phyloP scores from a whole-genome alignment of 1,140 invertebrate species.

The Probaryconus sp. region DNA sequence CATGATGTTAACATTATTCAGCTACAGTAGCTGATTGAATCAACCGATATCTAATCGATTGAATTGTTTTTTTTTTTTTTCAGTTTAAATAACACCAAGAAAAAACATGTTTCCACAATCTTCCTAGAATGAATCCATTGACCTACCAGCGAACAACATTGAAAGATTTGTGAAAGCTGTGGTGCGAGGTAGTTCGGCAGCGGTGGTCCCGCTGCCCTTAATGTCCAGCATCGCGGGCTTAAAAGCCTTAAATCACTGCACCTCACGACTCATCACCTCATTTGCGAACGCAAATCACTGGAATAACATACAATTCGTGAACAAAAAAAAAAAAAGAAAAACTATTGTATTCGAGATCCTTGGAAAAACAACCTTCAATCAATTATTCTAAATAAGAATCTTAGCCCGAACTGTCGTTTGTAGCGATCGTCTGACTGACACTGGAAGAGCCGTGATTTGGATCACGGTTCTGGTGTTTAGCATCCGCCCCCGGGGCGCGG shows the following conservation, averaged over 20 bases:
- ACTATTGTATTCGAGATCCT: too few relatives aligned
- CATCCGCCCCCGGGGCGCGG: constrained; percentile 36
- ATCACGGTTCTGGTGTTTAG: constrained; percentile 15
- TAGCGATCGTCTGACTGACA: constrained; percentile 47
- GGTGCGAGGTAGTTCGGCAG: constrained; percentile 79
- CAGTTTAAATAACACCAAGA: too few relatives aligned
- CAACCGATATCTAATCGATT: too few relatives aligned
- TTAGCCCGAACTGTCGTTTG: constrained; percentile 5
- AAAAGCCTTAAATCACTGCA: constrained; percentile 55
- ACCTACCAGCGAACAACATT: constrained; percentile 83
- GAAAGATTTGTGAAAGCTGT: constrained; percentile 82
- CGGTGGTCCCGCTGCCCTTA: constrained; percentile 82
- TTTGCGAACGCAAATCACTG: constrained; percentile 23
- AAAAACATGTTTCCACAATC: too few relatives aligned
- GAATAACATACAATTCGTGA: too few relatives aligned
- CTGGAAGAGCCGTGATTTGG: constrained; percentile 48
- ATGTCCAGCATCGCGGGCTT: constrained; percentile 80
- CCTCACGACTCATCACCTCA: constrained; percentile 60
- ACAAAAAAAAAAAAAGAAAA: too few relatives aligned
- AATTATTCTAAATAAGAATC: too few relatives aligned
- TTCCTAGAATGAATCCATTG: background rate
- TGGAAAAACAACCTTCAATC: too few relatives aligned
- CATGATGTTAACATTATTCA: too few relatives aligned
- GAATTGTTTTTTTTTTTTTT: too few relatives aligned
- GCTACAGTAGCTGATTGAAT: too few relatives aligned